Evolutionary conservation across 2,888 invertebrate genomes (phyloP), one percentile per base, ranked within the genome.

Genomic region (Liodrosophila aerea): DNA sequence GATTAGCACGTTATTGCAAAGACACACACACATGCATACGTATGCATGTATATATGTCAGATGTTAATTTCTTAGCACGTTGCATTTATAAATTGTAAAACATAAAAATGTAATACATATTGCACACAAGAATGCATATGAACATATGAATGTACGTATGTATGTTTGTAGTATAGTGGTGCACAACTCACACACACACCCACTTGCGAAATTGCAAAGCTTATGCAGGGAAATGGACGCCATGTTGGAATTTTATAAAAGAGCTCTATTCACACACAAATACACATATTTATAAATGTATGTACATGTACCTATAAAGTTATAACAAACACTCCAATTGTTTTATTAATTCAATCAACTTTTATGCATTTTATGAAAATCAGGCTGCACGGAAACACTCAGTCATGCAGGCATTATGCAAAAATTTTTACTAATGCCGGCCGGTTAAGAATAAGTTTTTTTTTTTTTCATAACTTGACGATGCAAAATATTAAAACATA

Each of bases 361-460:
- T n/a, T n/a, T n/a, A n/a, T n/a, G n/a, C n/a, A n/a, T n/a, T n/a
- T n/a, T n/a, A n/a, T n/a, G n/a, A n/a, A n/a, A n/a, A n/a, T n/a
- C n/a, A n/a, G n/a, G n/a, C n/a, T 16, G 7, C 36, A 16, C 41
- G 43, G 13, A 12, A 13, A 9, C 16, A 16, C 34, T 37, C 12
- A 44, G 5, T 4, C 3, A 12, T 34, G 8, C 11, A 33, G 0
- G 31, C 11, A 64, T 77, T 77, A 83, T 80, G 84, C 84, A 77
- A 83, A 80, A 58, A 39, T n/a, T 9, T 49, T 36, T n/a, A 15
- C 30, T 22, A 37, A 60, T 30, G 64, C 77, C 82, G 82, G 82
- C 85, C 77, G 82, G 77, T 51, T 59, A 58, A 51, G 11, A 51
- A 56, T n/a, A n/a, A n/a, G n/a, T n/a, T n/a, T n/a, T n/a, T n/a